A percentile compares a stretch with the other conserved stretches of the same genome.
phyloP scores from a whole-genome alignment of 1,140 invertebrate genomes.

The Drosophila ficusphila region DNA sequence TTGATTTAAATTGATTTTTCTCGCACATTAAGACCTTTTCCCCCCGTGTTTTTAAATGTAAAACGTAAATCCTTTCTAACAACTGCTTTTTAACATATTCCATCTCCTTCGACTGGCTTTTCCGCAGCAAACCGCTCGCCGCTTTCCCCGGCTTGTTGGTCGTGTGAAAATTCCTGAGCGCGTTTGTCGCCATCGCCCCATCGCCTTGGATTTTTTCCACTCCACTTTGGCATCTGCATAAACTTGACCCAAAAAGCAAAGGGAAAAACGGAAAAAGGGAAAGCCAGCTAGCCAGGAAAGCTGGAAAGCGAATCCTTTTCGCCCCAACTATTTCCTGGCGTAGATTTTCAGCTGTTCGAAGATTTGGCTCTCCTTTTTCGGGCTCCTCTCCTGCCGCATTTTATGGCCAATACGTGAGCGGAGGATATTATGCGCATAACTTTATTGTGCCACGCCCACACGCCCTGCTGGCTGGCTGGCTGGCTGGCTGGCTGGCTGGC shows the following conservation, averaged over 20 bases:
- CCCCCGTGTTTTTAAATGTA: slow-evolving; percentile 55
- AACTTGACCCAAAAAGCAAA: slow-evolving; percentile 76
- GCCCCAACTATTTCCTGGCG: slow-evolving; percentile 65
- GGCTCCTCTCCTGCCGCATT: slow-evolving; percentile 40
- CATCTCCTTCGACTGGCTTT: slow-evolving; percentile 8
- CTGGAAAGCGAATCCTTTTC: slow-evolving; percentile 55
- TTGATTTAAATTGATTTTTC: too few relatives aligned
- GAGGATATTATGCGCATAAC: slow-evolving; percentile 80
- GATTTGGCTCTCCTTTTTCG: slow-evolving; percentile 43
- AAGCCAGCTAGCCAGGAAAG: slow-evolving; percentile 26
- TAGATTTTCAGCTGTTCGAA: slow-evolving; percentile 69
- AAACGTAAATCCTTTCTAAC: slow-evolving; percentile 82
- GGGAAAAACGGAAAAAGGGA: slow-evolving; percentile 19
- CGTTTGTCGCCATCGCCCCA: slow-evolving; percentile 64
- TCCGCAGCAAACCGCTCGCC: neutral
- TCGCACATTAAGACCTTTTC: neutral
- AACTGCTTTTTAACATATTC: slow-evolving; percentile 81
- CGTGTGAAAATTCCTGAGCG: slow-evolving; percentile 78
- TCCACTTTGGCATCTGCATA: slow-evolving; percentile 70
- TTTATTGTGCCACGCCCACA: slow-evolving; percentile 63
- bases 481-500: too few relatives aligned
- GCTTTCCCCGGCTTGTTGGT: slow-evolving; percentile 10
- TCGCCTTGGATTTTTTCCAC: slow-evolving; percentile 31
- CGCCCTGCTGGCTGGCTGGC: too few relatives aligned
- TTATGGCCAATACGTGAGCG: slow-evolving; percentile 80